Percentiles rank a stretch among this genome's conserved stretches.
Evolutionary conservation across 2,113 vertebrate species (phyloP).

Genomic region (Meles meles): DNA sequence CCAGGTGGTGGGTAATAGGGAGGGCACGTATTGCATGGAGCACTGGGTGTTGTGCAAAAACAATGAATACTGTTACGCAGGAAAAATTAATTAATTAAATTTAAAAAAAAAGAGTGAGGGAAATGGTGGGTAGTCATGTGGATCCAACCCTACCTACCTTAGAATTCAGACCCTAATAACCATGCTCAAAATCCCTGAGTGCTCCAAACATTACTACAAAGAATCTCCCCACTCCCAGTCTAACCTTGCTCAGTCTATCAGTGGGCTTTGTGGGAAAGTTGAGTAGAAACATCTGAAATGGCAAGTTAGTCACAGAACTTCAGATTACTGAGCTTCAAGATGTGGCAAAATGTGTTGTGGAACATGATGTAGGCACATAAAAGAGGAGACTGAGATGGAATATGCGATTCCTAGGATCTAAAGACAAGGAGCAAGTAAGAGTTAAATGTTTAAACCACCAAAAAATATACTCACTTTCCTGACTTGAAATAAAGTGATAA

Average conservation of each 20-base stretch:
- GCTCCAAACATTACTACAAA: no score
- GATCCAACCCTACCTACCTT: no score
- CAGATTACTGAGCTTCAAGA: not conserved
- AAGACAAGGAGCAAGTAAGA: not conserved
- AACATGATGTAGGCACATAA: not conserved
- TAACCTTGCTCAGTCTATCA: not conserved
- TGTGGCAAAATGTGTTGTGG: not conserved
- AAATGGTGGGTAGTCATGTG: not conserved
- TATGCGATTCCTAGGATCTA: not conserved
- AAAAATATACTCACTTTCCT: not conserved
- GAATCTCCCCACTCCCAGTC: not conserved
- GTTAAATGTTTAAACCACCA: not conserved
- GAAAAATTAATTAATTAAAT: no score
- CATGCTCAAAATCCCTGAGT: not conserved
- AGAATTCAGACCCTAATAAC: not conserved
- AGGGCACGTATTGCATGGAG: no score
- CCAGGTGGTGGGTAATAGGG: no score
- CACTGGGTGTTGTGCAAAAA: no score
- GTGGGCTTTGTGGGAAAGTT: not conserved
- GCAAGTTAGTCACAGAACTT: not conserved
- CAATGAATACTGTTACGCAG: no score
- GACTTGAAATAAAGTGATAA: not conserved
- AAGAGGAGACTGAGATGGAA: not conserved
- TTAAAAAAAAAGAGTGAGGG: not conserved
- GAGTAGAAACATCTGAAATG: not conserved